phyloP scores from a whole-genome alignment of 2,888 invertebrate genomes.

The Hermaeophaga mercurialis region DNA sequence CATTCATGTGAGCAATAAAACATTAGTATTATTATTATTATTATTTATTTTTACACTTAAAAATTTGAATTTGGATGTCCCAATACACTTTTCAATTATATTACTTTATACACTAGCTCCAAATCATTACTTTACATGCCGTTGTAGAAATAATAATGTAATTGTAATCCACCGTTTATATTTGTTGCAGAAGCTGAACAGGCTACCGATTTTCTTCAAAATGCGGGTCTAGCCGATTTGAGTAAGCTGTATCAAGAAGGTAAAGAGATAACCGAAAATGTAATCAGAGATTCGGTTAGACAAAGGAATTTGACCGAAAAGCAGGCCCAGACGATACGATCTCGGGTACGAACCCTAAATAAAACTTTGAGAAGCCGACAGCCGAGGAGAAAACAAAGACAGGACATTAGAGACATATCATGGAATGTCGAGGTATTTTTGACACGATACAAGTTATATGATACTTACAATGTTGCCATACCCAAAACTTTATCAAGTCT shows the following conservation, averaged over 20 bases:
- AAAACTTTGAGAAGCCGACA: slow-evolving; percentile 72
- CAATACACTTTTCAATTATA: too few relatives aligned
- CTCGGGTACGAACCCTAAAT: slow-evolving; percentile 76
- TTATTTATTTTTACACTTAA: too few relatives aligned
- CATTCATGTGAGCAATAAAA: too few relatives aligned
- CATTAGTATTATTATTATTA: too few relatives aligned
- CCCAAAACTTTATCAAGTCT: neutral
- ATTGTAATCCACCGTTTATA: too few relatives aligned
- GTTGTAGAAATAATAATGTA: too few relatives aligned
- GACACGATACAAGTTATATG: slow-evolving; percentile 10
- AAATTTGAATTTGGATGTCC: too few relatives aligned
- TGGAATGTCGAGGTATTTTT: slow-evolving; percentile 75
- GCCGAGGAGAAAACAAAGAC: slow-evolving; percentile 63
- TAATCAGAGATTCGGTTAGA: slow-evolving; percentile 64
- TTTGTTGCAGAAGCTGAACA: slow-evolving; percentile 74
- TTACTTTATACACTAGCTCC: too few relatives aligned
- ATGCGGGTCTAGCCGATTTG: slow-evolving; percentile 74
- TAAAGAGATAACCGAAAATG: slow-evolving; percentile 68
- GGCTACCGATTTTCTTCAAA: slow-evolving; percentile 76
- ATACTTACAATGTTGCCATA: slow-evolving; percentile 21
- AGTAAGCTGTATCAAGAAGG: slow-evolving; percentile 74
- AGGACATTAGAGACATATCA: slow-evolving; percentile 82
- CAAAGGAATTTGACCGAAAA: slow-evolving; percentile 68
- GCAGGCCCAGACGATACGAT: slow-evolving; percentile 78
- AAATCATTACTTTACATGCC: too few relatives aligned